Conservation (phyloP, 1,140 invertebrate genomes). For the Asobara japonica region DNA sequence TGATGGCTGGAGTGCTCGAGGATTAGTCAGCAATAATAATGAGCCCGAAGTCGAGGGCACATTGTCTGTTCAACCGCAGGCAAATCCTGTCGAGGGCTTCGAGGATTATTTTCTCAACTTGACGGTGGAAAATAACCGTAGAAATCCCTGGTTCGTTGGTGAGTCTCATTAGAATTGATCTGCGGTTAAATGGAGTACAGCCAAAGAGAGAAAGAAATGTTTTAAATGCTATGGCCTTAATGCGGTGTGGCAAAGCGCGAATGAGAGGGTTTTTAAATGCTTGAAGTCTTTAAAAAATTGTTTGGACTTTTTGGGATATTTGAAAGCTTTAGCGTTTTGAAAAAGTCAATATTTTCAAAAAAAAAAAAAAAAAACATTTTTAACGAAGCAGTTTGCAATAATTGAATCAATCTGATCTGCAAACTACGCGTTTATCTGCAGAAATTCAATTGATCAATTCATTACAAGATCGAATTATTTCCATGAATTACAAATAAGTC, state of each 20-base stretch:
- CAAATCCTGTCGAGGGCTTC: conserved; percentile 87
- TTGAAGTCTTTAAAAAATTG: no score
- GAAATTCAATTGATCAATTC: background rate
- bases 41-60: conserved; percentile 92
- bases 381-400: no score
- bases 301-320: no score
- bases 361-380: no score
- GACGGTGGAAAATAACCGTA: conserved; percentile 84
- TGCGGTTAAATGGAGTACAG: background rate
- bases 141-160: conserved; percentile 96
- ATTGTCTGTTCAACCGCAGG: conserved; percentile 89
- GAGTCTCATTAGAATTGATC: conserved; percentile 55
- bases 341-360: no score
- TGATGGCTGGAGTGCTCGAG: conserved; percentile 90
- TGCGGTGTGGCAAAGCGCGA: no score
- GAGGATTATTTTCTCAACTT: conserved; percentile 88
- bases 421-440: background rate
- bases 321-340: no score
- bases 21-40: conserved; percentile 85
- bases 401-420: no score
- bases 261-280: no score
- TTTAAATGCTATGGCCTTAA: no score
- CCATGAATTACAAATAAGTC: background rate
- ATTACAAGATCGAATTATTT: background rate
- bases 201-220: background rate